Percentiles rank a stretch among this genome's conserved stretches.
Evolutionary conservation across 2,888 invertebrate genomes (phyloP).

Genomic region (Torymus aiolomorphi): DNA sequence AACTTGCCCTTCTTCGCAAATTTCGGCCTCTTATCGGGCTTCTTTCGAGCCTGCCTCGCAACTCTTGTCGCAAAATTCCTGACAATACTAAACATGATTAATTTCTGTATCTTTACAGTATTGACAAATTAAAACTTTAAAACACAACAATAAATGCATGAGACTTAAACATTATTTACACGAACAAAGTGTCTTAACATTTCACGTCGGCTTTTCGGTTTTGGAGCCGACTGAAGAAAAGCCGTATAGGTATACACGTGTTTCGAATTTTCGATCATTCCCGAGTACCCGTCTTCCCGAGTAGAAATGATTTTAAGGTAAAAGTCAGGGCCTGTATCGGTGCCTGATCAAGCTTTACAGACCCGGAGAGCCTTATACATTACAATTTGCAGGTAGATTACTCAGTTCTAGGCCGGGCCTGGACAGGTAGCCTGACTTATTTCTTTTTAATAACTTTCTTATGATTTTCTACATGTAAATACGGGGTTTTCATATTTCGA

Average conservation of each 20-base stretch:
- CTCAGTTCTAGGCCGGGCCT: too few species aligned
- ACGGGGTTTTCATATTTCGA: too few species aligned
- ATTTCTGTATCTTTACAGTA: not conserved
- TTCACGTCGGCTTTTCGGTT: slow-evolving; percentile 10
- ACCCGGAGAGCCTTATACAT: too few species aligned
- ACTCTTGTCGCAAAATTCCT: slow-evolving; percentile 47
- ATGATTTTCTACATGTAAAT: too few species aligned
- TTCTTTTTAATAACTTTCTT: too few species aligned
- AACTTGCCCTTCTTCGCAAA: slow-evolving; percentile 43
- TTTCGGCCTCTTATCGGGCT: slow-evolving; percentile 11
- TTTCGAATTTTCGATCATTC: not conserved
- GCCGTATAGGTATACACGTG: slow-evolving; percentile 11
- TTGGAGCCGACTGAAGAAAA: not conserved
- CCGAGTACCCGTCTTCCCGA: too few species aligned
- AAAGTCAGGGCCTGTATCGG: too few species aligned
- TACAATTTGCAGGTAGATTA: too few species aligned
- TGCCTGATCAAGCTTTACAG: too few species aligned
- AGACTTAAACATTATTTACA: not conserved
- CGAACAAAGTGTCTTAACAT: too few species aligned
- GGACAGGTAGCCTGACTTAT: too few species aligned
- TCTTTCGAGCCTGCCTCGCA: slow-evolving; percentile 32
- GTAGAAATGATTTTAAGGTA: too few species aligned
- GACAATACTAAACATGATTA: slow-evolving; percentile 52
- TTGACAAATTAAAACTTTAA: not conserved
- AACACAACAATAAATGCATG: not conserved